Evolutionary conservation across 2,113 vertebrate species (phyloP).

Genomic region (Azemiops feae): DNA sequence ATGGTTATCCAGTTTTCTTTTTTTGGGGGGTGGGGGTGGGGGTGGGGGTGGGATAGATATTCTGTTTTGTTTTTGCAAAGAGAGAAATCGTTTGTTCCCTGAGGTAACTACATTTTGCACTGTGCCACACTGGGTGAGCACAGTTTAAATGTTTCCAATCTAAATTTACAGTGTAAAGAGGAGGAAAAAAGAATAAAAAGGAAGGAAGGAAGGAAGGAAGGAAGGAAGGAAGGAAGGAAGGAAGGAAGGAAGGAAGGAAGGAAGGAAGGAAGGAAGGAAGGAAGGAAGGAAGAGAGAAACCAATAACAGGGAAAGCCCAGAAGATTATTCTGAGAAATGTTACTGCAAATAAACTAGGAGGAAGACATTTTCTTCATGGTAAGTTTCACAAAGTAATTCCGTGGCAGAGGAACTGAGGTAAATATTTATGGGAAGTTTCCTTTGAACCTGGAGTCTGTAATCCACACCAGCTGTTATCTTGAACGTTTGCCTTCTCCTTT

Average conservation of each 20-base stretch:
- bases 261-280: fast-evolving
- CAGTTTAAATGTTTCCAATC: no score
- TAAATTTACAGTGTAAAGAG: no score
- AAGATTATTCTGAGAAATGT: slow-evolving; percentile 48
- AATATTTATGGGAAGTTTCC: slow-evolving; percentile 57
- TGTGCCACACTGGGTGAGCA: no score
- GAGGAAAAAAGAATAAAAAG: no score
- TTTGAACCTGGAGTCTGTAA: slow-evolving; percentile 46
- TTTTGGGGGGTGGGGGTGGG: no score
- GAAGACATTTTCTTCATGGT: slow-evolving; percentile 56
- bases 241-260: background rate
- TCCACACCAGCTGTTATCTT: slow-evolving; percentile 25
- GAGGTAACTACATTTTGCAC: no score
- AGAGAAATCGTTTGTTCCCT: no score
- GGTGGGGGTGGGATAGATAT: no score
- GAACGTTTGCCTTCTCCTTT: slow-evolving; percentile 45
- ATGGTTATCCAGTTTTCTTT: no score
- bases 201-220: no score
- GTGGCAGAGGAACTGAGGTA: slow-evolving; percentile 46
- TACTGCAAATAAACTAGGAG: slow-evolving; percentile 53
- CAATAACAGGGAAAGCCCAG: slow-evolving; percentile 9
- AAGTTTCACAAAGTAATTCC: slow-evolving; percentile 61
- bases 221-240: no score
- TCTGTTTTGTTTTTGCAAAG: no score
- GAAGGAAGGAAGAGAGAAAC: background rate